Conservation (phyloP, 2,113 vertebrate species). For the Myotis brandtii region DNA sequence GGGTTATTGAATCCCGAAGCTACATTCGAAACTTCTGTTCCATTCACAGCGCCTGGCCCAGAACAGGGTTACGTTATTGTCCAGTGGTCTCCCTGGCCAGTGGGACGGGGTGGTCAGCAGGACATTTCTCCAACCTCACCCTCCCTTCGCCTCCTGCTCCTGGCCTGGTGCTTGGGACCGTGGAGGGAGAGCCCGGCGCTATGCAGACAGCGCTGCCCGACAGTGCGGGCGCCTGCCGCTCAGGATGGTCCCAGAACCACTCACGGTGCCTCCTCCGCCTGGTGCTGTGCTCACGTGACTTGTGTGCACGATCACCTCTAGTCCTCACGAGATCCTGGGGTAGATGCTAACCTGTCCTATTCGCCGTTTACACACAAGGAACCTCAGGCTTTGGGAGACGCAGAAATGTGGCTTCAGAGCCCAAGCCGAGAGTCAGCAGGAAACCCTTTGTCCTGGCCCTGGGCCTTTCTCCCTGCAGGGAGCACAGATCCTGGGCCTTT, state of each 20-base stretch:
- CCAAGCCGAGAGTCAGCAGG: not conserved
- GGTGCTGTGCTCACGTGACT: not conserved
- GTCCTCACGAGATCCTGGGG: not conserved
- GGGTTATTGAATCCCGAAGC: not conserved
- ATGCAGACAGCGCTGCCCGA: too few species aligned
- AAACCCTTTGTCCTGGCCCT: accelerated
- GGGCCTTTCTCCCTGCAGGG: not conserved
- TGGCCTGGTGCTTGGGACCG: not conserved
- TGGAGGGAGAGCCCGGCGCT: not conserved
- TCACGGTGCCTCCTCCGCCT: not conserved
- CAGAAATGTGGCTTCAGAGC: not conserved
- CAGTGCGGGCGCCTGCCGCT: not conserved
- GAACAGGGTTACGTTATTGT: not conserved
- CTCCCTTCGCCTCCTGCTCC: not conserved
- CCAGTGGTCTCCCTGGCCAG: too few species aligned
- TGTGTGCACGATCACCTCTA: not conserved
- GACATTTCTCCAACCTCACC: not conserved
- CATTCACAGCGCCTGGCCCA: not conserved
- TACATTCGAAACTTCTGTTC: not conserved
- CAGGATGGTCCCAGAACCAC: too few species aligned
- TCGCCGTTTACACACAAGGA: not conserved
- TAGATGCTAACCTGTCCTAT: not conserved
- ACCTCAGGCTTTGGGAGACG: not conserved
- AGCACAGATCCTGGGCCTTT: not conserved
- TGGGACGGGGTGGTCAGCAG: too few species aligned